Percentiles rank a stretch among this genome's conserved stretches.
phyloP scores from a whole-genome alignment of 1,140 invertebrate genomes.

The Drosophila baimaii region DNA sequence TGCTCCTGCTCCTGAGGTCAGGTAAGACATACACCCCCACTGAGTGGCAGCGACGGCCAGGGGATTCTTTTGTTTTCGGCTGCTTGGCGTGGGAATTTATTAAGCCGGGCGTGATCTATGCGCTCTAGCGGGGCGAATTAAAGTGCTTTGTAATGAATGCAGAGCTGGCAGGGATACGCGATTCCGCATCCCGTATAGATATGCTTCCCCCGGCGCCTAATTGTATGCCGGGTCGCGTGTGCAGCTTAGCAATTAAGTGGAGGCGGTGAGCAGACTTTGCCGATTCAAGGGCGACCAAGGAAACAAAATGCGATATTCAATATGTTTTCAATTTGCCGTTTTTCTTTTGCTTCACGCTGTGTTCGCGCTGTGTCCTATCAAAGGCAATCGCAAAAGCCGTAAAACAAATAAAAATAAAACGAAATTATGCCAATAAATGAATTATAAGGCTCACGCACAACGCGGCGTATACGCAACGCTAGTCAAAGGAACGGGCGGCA shows the following conservation, averaged over 20 bases:
- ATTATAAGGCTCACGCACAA: constrained; percentile 74
- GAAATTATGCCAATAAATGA: constrained; percentile 82
- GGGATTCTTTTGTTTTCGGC: constrained; percentile 55
- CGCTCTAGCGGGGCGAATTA: constrained; percentile 54
- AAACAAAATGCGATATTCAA: constrained; percentile 66
- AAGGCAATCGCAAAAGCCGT: constrained; percentile 70
- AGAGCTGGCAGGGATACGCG: constrained; percentile 16
- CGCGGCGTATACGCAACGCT: constrained; percentile 71
- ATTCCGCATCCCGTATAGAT: not conserved
- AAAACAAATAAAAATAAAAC: constrained; percentile 81
- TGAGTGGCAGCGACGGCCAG: constrained; percentile 46
- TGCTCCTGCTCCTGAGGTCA: constrained; percentile 26
- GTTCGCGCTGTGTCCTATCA: constrained; percentile 45
- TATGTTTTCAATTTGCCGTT: constrained; percentile 77
- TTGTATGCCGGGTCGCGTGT: constrained; percentile 61
- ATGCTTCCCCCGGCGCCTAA: constrained; percentile 34
- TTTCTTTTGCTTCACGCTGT: not conserved
- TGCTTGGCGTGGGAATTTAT: constrained; percentile 67
- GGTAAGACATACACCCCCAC: constrained; percentile 63
- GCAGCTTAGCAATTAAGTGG: constrained; percentile 62
- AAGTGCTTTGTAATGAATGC: constrained; percentile 78
- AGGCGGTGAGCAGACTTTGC: not conserved
- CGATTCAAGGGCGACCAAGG: constrained; percentile 16
- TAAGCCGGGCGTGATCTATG: constrained; percentile 75
- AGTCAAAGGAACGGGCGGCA: constrained; percentile 65